A percentile compares a stretch with the other conserved stretches of the same genome.
Evolutionary conservation across 2,797 vertebrate genomes (phyloP).

Genomic region (Acanthiza pusilla): DNA sequence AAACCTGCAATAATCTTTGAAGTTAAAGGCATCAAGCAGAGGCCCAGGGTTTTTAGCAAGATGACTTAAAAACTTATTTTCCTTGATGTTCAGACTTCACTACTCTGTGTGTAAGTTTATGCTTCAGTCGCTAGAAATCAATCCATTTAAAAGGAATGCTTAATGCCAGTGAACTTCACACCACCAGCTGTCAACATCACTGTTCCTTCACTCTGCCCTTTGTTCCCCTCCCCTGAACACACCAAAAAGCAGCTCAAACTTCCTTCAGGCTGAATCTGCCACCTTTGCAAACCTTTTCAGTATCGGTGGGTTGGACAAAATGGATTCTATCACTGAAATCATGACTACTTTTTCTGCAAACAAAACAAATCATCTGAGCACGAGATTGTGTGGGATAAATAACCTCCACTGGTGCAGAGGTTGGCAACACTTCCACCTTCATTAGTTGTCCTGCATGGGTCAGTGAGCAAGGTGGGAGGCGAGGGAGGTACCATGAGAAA

Average conservation of each 20-base stretch:
- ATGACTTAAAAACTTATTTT: background rate
- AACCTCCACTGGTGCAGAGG: background rate
- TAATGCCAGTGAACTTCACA: background rate
- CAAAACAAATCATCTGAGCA: background rate
- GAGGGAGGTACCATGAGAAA: background rate
- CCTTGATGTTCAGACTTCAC: background rate
- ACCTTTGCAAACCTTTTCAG: background rate
- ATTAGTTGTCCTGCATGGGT: background rate
- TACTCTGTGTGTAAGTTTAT: background rate
- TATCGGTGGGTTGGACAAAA: background rate
- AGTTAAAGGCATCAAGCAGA: background rate
- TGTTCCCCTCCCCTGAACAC: background rate
- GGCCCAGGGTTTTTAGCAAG: background rate
- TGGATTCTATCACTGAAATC: background rate
- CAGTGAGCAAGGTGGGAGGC: background rate
- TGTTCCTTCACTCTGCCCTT: background rate
- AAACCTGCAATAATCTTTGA: background rate
- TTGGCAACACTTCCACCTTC: background rate
- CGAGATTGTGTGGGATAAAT: background rate
- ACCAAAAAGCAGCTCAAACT: background rate
- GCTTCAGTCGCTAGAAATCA: background rate
- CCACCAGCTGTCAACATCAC: background rate
- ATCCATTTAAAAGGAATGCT: background rate
- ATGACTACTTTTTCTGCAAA: background rate
- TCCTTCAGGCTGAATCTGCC: background rate